Percentiles rank a stretch among this genome's conserved stretches.
These are phyloP conservation scores for Dorcus parallelipipedus DNA, from an alignment of 2,888 invertebrate genomes.

Conservation along the genomic window DNA sequence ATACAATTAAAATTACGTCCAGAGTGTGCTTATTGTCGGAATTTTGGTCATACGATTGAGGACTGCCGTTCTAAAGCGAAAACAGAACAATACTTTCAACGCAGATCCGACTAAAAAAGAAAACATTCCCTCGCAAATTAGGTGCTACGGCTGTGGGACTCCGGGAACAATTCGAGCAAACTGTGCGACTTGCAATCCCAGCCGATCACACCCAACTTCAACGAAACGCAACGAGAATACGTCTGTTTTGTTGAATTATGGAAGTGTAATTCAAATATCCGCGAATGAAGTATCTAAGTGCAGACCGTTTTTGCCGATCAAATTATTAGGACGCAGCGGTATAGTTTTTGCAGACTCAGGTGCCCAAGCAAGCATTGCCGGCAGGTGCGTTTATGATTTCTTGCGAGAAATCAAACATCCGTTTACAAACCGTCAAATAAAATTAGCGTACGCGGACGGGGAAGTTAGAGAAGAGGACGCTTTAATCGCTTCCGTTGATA, in stretches of 20 bases:
- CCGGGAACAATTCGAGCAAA: slow-evolving; percentile 8
- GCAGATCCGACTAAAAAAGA: too few species aligned
- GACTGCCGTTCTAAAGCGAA: too few species aligned
- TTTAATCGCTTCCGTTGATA: neutral
- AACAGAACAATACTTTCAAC: too few species aligned
- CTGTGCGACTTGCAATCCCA: slow-evolving; percentile 1
- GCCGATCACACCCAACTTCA: too few species aligned
- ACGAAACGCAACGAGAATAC: too few species aligned
- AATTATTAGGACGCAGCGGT: neutral
- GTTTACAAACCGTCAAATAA: neutral
- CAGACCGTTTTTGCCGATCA: neutral
- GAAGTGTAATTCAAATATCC: too few species aligned
- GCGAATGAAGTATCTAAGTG: too few species aligned
- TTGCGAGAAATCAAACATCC: neutral
- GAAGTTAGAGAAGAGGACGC: neutral
- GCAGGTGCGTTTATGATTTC: slow-evolving; percentile 5
- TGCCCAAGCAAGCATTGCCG: slow-evolving; percentile 13
- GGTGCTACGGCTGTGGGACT: slow-evolving; percentile 10
- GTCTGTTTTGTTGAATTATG: too few species aligned
- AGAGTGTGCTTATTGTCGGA: too few species aligned
- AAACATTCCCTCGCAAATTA: neutral
- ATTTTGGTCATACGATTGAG: too few species aligned
- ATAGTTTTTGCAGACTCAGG: slow-evolving; percentile 12
- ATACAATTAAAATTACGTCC: too few species aligned
- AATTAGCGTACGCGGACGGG: neutral